Evolutionary conservation across 2,888 invertebrate species (phyloP).

Genomic region (Drosophila prostipennis): DNA sequence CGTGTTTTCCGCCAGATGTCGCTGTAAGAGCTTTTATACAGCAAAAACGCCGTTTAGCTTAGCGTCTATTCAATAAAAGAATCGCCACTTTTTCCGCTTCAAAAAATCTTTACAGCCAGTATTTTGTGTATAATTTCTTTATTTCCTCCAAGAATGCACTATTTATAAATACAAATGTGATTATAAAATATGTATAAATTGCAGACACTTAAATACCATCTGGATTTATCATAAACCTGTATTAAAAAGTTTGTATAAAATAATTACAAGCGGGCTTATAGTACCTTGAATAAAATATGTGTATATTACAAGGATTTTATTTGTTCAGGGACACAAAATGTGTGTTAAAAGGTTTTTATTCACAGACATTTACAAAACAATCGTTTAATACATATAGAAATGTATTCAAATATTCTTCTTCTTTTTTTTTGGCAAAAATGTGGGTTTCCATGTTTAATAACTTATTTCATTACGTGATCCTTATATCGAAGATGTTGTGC

Average conservation of each 20-base stretch:
- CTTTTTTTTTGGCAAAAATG: conserved; percentile 29
- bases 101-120: neutral
- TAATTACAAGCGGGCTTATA: conserved; percentile 6
- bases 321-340: neutral
- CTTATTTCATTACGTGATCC: conserved; percentile 27
- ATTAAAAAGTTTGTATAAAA: conserved; percentile 36
- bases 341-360: conserved; percentile 26
- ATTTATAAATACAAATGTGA: conserved; percentile 37
- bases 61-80: no score
- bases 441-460: conserved; percentile 13
- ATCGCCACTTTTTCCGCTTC: no score
- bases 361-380: conserved; percentile 28
- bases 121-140: conserved; percentile 18
- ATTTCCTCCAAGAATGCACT: conserved; percentile 40
- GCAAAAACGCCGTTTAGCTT: neutral
- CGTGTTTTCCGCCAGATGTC: conserved; percentile 2
- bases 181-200: conserved; percentile 40
- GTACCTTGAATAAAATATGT: conserved; percentile 11
- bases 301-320: conserved; percentile 12
- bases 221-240: conserved; percentile 37
- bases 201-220: conserved; percentile 36
- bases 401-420: conserved; percentile 28
- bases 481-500: conserved; percentile 36
- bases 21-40: conserved; percentile 17
- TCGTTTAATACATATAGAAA: conserved; percentile 19